phyloP scores from a whole-genome alignment of 92 coral and sea anemone species.

The Palythoa grandis region DNA sequence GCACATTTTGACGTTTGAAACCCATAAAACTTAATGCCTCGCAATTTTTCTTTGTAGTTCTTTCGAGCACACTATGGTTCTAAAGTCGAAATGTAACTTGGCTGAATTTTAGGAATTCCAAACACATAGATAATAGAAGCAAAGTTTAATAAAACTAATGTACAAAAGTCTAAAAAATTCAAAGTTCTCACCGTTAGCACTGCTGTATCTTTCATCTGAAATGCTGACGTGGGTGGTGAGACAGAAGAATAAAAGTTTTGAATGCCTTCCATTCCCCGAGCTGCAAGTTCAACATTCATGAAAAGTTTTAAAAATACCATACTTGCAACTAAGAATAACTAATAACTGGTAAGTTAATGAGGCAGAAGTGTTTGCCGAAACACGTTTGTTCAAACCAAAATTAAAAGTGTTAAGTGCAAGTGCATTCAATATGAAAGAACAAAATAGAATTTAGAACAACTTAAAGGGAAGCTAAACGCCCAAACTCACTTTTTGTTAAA shows the following conservation, averaged over 20 bases:
- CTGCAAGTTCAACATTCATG: constrained; percentile 17
- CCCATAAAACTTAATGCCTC: too few relatives aligned
- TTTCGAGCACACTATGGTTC: too few relatives aligned
- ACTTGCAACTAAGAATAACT: not conserved
- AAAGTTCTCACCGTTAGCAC: constrained; percentile 45
- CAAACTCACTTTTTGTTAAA: too few relatives aligned
- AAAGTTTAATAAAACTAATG: not conserved
- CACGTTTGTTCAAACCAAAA: too few relatives aligned
- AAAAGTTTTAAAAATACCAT: not conserved
- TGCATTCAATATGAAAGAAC: too few relatives aligned
- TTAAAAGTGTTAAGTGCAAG: too few relatives aligned
- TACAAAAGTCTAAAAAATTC: not conserved
- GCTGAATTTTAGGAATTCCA: not conserved
- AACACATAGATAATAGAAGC: not conserved
- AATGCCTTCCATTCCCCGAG: constrained; percentile 61
- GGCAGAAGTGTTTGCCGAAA: not conserved
- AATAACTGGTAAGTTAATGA: not conserved
- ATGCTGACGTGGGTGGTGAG: constrained; percentile 77
- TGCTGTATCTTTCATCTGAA: constrained; percentile 64
- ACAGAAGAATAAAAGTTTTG: constrained; percentile 77
- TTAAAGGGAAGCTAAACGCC: too few relatives aligned
- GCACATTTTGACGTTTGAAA: too few relatives aligned
- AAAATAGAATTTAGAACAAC: too few relatives aligned
- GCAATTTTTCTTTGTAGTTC: too few relatives aligned
- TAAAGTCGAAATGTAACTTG: too few relatives aligned